Evolutionary conservation across 2,888 invertebrate species (phyloP).

Genomic region (Cephus runcator): DNA sequence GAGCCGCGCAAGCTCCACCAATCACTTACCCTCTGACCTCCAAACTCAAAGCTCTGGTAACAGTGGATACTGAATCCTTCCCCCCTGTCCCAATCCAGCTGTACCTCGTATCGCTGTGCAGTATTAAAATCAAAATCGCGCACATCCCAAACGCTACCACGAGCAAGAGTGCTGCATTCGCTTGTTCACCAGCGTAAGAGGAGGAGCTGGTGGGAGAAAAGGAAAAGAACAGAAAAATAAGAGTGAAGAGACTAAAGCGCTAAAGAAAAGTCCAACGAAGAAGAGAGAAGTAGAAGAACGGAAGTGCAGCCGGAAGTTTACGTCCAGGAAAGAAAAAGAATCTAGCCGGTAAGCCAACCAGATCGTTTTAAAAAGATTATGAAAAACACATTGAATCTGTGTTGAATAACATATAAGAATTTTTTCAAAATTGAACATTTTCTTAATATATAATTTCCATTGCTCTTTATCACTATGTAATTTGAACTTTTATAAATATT

Average conservation of each 20-base stretch:
- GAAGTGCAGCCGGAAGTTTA: background rate
- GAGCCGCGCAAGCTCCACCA: slow-evolving; percentile 58
- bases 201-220: too few species aligned
- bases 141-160: background rate
- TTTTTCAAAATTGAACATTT: background rate
- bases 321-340: background rate
- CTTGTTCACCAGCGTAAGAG: too few species aligned
- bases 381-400: background rate
- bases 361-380: background rate
- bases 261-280: background rate
- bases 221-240: background rate
- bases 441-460: background rate
- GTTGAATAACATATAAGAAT: too few species aligned
- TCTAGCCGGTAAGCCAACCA: background rate
- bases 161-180: background rate
- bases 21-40: slow-evolving; percentile 60
- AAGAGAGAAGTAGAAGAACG: background rate
- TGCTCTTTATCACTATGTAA: background rate
- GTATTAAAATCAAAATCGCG: background rate
- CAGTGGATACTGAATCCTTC: slow-evolving; percentile 5
- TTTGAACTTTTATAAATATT: background rate
- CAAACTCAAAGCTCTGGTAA: slow-evolving; percentile 49
- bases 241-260: background rate
- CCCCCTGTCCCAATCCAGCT: slow-evolving; percentile 7
- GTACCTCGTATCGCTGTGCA: background rate